Evolutionary conservation across 2,888 invertebrate species (phyloP).

Genomic region (Meghimatium bilineatum): DNA sequence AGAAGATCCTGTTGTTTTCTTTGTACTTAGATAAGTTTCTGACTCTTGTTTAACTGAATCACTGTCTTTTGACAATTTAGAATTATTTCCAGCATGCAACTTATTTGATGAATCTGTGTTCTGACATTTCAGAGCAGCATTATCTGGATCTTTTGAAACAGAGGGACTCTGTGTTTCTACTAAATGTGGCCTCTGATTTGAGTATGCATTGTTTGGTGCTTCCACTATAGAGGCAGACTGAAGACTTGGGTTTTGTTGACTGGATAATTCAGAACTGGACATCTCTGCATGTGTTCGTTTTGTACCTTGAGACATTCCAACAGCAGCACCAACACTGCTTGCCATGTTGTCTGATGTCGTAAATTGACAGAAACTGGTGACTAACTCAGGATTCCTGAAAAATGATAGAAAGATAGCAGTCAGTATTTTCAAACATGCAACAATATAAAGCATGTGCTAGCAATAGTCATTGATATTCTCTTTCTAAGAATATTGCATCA

Average conservation of each 20-base stretch:
- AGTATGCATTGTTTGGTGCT: neutral
- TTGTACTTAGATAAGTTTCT: neutral
- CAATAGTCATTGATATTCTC: too few species aligned
- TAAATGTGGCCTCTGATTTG: neutral
- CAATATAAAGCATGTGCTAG: too few species aligned
- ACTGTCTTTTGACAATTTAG: neutral
- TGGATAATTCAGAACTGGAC: slow-evolving; percentile 14
- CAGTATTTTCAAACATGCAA: too few species aligned
- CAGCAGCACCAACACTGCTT: slow-evolving; percentile 37
- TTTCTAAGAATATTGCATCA: too few species aligned
- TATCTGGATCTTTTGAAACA: neutral
- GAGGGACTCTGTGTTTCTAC: neutral
- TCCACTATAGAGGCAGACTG: neutral
- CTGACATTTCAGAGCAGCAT: neutral
- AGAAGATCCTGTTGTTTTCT: neutral
- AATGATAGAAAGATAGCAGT: neutral
- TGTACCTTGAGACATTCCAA: slow-evolving; percentile 20
- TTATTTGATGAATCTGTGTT: slow-evolving; percentile 7
- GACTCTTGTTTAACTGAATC: neutral
- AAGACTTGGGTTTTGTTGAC: slow-evolving; percentile 11
- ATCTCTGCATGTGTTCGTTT: slow-evolving; percentile 31
- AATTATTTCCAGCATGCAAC: neutral
- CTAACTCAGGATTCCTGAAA: slow-evolving; percentile 8
- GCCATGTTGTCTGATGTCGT: slow-evolving; percentile 22
- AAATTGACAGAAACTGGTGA: neutral